Evolutionary conservation across 2,888 invertebrate species (phyloP).

Genomic region (Microctonus hyperodae): DNA sequence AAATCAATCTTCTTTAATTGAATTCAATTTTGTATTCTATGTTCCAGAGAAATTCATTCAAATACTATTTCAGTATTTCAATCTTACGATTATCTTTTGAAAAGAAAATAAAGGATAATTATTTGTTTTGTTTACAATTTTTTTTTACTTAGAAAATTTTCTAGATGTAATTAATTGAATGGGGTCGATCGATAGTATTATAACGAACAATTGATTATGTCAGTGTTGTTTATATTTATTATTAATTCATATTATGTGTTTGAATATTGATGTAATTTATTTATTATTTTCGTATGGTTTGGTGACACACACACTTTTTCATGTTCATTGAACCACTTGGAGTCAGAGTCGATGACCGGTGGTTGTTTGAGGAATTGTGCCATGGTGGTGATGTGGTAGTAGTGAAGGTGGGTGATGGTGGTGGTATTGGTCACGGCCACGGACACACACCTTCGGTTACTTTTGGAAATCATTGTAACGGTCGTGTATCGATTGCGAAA

Average conservation of each 20-base stretch:
- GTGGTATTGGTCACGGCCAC: constrained; percentile 36
- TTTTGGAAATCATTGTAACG: constrained; percentile 29
- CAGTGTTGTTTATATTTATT: not conserved
- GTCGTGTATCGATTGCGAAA: constrained; percentile 23
- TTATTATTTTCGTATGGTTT: not conserved
- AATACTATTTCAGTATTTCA: not conserved
- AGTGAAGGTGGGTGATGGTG: constrained; percentile 35
- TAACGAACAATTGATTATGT: not conserved
- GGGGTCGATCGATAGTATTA: not conserved
- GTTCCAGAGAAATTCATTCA: not conserved
- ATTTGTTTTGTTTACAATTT: not conserved
- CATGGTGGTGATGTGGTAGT: constrained; percentile 21
- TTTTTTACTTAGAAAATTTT: not conserved
- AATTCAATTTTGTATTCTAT: constrained; percentile 4
- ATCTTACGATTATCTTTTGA: not conserved
- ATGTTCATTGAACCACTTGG: not conserved
- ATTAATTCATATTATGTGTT: not conserved
- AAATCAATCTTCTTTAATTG: constrained; percentile 20
- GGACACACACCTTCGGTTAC: constrained; percentile 21
- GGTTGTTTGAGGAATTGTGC: constrained; percentile 9
- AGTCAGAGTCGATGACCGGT: constrained; percentile 25
- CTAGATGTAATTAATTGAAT: not conserved
- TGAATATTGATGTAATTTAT: not conserved
- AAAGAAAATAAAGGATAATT: not conserved
- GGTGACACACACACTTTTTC: not conserved